Base-by-base conservation (phyloP, 2,797 vertebrate genomes). In the Bovichtus variegatus region DNA sequence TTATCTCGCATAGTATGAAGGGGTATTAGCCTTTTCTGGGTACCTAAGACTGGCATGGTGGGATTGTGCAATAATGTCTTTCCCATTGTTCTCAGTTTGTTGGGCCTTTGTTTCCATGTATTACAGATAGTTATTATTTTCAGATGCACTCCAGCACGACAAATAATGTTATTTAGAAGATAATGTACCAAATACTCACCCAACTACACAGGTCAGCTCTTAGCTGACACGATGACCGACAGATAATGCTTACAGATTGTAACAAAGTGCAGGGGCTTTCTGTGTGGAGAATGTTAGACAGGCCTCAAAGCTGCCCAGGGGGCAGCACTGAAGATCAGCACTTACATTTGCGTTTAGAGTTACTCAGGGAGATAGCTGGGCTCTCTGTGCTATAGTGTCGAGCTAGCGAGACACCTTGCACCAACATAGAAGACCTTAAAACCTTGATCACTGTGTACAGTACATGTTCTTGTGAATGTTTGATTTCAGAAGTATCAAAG, bases 361-460 rank as follows among this genome's bases (percentile, higher is more conserved):
- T 91, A 90, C 95, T 96, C 95, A 95, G 95, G 95, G 95, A 95
- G 95, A 95, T 95, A 93, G 93, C 93, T 94, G 91, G 93, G 92
- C 94, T 95, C 94, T 95, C 91, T 87, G 93, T 94, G 89, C 90
- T 88, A 75, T 84, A 91, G 90, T 89, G 88, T 93, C 67, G 51
- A 83, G 87, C 90, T 92, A 87, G 89, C 91, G 87, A 78, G 92
- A 94, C 94, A 94, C 86, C 87, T 93, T 88, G 89, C 94, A 95
- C 92, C 91, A 82, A 92, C 81, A 78, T 91, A 92, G 91, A 93
- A 91, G 91, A 94, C 93, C 93, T 95, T 92, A 89, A 91, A 96
- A 94, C 95, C 95, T 96, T 95, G 91, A 95, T 95, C 96, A 95
- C 96, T 96, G 95, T 96, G 95, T 96, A 95, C 91, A 93, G 93